Evolutionary conservation across 2,113 vertebrate species (phyloP), one percentile per base, ranked within the genome.

Genomic region (Paracanthobrama guichenoti): DNA sequence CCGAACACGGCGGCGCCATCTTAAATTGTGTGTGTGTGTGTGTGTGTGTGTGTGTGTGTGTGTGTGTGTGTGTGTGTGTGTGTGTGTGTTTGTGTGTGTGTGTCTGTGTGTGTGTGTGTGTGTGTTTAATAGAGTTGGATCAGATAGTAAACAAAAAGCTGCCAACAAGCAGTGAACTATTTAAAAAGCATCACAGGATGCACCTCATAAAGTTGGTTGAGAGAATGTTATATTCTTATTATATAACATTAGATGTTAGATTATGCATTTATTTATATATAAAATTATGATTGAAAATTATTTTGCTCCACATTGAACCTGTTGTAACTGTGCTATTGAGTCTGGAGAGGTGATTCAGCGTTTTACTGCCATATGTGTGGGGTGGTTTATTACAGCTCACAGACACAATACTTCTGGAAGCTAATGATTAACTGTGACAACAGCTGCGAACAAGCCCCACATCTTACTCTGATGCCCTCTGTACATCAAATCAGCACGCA

Each of bases 391-490:
- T 77, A 64, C 60, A 50, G 28, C 35, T 82, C 73, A 60, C 13
- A 66, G 73, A 59, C 66, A 62, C 3, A 64, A 6, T 84, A 20
- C 39, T 18, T n/a, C 24, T 48, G 48, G 16, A 20, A 12, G 57
- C 13, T 71, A 81, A 76, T 81, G 26, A 80, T 31, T 64, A n/a
- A 87, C 78, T 69, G 44, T 7, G 59, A 74, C 39, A 46, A 28
- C 53, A 79, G 46, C n/a, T 67, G 62, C 55, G 11, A 84, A 69
- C 39, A 76, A 28, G 16, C 35, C 3, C 13, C 12, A 18, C 1
- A 67, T 24, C 24, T 35, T 9, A 66, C 64, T 66, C 26, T 35
- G 28, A 66, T 66, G 64, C 35, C 28, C 60, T 22, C 75, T 28
- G 26, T 73, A 35, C 16, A 50, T 77, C 28, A 57, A 8, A 39